Evolutionary conservation across 2,797 vertebrate genomes (phyloP), one percentile per base, ranked within the genome.

Genomic region (Chaetodon trifasciatus): DNA sequence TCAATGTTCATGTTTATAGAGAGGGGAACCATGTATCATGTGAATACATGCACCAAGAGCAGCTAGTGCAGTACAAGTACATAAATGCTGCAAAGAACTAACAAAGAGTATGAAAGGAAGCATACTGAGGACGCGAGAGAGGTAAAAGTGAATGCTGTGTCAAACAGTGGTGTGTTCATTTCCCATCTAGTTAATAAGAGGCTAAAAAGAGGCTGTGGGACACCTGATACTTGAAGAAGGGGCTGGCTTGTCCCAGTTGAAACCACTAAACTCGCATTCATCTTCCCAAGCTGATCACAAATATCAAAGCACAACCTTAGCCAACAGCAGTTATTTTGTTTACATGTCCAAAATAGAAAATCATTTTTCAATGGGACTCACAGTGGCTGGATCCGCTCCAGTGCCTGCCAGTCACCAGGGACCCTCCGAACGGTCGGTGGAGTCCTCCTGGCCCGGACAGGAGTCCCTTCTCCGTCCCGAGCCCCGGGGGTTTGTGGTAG

Each of bases 341-440:
- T 35, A 32, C 21, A 67, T 21, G 15, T 52, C 12, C 10, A 32
- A 56, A 13, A 63, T 16, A 16, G 12, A 3, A 42, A 52, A 74
- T 23, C 1, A 12, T 21, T 17, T 55, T 50, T 23, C 13, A 55
- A 1, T 2, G 9, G 19, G 8, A 93, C 93, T 93, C 55, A 94
- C 93, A 94, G 84, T 94, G 92, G 73, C 89, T 92, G 80, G 93
- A 94, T 42, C 92, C 93, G 73, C 92, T 93, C 93, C 93, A 94
- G 70, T 85, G 91, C 16, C 92, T 89, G 12, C 84, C 76, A 65
- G 57, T 75, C 75, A 91, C 52, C 78, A 93, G 83, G 10, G 91
- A 93, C 0, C 79, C 86, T 49, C 87, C 90, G 70, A 92, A 91
- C 10, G 89, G 73, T 11, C 92, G 90, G 83, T 86, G 91, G 12